Percentiles rank a stretch among this genome's conserved stretches.
Conservation (phyloP, 2,888 invertebrate species). For the Thymelicus acteon region DNA sequence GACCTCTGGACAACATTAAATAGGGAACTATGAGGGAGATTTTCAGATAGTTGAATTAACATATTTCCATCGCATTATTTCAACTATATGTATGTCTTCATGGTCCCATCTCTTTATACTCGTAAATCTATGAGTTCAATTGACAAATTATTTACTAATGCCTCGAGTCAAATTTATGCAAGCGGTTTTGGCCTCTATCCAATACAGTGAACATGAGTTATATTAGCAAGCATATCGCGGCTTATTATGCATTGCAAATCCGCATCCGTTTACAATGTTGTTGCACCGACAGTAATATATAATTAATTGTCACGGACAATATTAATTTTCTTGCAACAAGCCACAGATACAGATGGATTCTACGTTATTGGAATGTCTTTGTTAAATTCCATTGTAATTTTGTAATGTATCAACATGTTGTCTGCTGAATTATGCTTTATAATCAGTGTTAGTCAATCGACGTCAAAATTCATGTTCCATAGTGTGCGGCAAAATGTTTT, state of each 20-base stretch:
- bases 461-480: no score
- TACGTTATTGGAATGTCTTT: not conserved
- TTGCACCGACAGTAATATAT: constrained; percentile 34
- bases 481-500: no score
- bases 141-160: constrained; percentile 28
- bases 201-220: constrained; percentile 39
- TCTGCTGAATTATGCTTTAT: no score
- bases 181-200: constrained; percentile 37
- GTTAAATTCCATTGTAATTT: not conserved
- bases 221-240: constrained; percentile 46
- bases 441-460: no score
- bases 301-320: constrained; percentile 25
- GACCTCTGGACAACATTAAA: no score
- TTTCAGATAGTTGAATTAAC: not conserved
- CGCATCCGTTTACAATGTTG: constrained; percentile 42
- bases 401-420: no score
- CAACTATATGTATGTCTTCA: not conserved
- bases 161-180: constrained; percentile 28
- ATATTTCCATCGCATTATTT: not conserved
- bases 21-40: no score
- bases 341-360: not conserved
- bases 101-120: not conserved
- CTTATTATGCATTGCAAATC: constrained; percentile 47
- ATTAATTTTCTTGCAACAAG: constrained; percentile 19
- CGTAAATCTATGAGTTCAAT: constrained; percentile 15